Base-by-base conservation (phyloP, 2,797 vertebrate genomes). In the Heterohyrax brucei region DNA sequence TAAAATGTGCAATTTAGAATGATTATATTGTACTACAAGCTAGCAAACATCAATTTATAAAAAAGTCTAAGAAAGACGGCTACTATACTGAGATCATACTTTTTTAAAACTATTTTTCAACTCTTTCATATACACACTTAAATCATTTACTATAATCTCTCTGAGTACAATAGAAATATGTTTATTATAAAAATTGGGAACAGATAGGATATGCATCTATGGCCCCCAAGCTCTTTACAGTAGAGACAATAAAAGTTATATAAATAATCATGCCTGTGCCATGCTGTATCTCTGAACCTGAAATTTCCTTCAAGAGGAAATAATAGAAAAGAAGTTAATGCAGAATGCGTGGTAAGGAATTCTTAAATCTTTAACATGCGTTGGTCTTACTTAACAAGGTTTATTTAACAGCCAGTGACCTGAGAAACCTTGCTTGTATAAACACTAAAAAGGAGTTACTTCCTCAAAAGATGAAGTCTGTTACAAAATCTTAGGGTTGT, bases 371-470 rank as follows among this genome's bases (percentile, higher is more conserved):
- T 94, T 89, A 90, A 82, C 12, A 16, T 87, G 44, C 33, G 56
- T 53, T 91, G 56, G 85, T 96, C n/a, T 95, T 93, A 50, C 82
- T 96, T 97, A 94, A 81, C 26, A 53, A 97, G 68, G 77, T 91
- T 93, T 95, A 87, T 85, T 87, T 96, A 96, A 97, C 73, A 96
- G 62, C 61, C 78, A 89, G 22, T 53, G 91, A 97, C 93, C 94
- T 95, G 90, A 97, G 91, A 98, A 96, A 22, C 12, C 76, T 89
- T 68, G 90, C 91, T 97, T 96, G 97, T 96, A 86, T 92, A 64
- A 94, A 97, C 95, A 97, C 33, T 76, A 61, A 87, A 90, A 95
- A 97, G 82, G 83, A 97, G 75, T 95, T 77, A 95, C 92, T 97
- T 97, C 95, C 94, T 94, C 66, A 94, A 89, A 93, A 91, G 39